Conservation (phyloP, 2,888 invertebrate species). For the Myathropa florea region DNA sequence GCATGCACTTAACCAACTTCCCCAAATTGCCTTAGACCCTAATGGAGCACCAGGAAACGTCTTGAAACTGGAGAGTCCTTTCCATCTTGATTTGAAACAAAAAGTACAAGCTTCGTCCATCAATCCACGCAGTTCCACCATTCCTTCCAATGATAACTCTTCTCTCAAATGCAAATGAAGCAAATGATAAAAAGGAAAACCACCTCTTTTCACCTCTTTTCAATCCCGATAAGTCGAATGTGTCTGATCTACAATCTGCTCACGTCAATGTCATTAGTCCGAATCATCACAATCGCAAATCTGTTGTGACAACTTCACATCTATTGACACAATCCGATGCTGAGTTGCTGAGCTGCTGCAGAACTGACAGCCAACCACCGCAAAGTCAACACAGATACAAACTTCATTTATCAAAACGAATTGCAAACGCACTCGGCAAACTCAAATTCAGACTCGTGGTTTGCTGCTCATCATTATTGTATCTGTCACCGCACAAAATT, state of each 20-base stretch:
- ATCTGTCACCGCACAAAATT: slow-evolving; percentile 9
- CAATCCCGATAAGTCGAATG: not conserved
- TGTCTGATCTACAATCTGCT: not conserved
- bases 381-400: not conserved
- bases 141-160: too few species aligned
- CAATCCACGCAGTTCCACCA: too few species aligned
- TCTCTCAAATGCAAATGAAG: too few species aligned
- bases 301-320: slow-evolving; percentile 1
- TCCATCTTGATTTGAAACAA: too few species aligned
- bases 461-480: not conserved
- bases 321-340: slow-evolving; percentile 23
- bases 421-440: slow-evolving; percentile 7
- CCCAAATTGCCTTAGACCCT: too few species aligned
- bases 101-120: too few species aligned
- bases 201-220: too few species aligned
- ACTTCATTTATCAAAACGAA: slow-evolving; percentile 47
- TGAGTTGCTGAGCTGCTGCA: not conserved
- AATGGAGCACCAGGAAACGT: too few species aligned
- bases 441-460: not conserved
- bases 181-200: too few species aligned
- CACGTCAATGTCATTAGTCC: not conserved
- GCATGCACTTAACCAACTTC: too few species aligned
- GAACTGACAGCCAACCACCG: not conserved
- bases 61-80: too few species aligned
- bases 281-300: slow-evolving; percentile 14